A percentile compares a stretch with the other conserved stretches of the same genome.
Conservation (phyloP, 1,140 invertebrate genomes). For the Drosophila nannoptera region DNA sequence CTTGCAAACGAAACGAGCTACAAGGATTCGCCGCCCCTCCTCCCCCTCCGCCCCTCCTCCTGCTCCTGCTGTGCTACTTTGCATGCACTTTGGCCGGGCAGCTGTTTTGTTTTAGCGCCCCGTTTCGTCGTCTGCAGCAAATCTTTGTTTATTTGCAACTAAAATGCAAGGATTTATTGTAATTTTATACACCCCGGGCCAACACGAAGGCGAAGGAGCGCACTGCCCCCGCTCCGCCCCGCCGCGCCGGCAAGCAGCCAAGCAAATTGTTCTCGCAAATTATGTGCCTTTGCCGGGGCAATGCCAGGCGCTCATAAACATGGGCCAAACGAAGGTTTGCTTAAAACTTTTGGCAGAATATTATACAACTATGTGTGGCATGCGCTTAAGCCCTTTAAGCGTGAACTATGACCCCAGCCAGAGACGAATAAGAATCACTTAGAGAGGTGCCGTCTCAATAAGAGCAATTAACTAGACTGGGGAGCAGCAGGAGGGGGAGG, state of each 20-base stretch:
- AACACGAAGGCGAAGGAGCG: slow-evolving; percentile 11
- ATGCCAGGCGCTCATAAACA: slow-evolving; percentile 41
- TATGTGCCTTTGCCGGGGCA: slow-evolving; percentile 26
- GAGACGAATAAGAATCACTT: background rate
- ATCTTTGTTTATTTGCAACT: slow-evolving; percentile 78
- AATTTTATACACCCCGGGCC: slow-evolving; percentile 69
- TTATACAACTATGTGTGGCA: background rate
- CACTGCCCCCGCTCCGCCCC: too few species aligned
- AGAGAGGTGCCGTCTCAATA: background rate
- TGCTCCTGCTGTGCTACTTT: slow-evolving; percentile 59
- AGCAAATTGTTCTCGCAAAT: slow-evolving; percentile 43
- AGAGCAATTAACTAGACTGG: too few species aligned
- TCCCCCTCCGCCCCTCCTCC: slow-evolving; percentile 8
- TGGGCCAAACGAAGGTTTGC: slow-evolving; percentile 12
- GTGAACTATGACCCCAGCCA: too few species aligned
- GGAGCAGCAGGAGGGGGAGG: too few species aligned
- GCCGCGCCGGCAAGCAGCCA: slow-evolving; percentile 8
- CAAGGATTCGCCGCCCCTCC: background rate
- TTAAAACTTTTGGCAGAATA: slow-evolving; percentile 1
- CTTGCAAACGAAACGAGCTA: slow-evolving; percentile 11
- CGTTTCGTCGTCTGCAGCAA: slow-evolving; percentile 58
- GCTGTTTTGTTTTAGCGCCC: slow-evolving; percentile 70
- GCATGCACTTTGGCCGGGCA: slow-evolving; percentile 59
- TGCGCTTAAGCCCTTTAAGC: background rate
- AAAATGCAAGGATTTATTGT: slow-evolving; percentile 77